phyloP scores from a whole-genome alignment of 1,140 invertebrate genomes.

The Macrosteles quadrilineatus region DNA sequence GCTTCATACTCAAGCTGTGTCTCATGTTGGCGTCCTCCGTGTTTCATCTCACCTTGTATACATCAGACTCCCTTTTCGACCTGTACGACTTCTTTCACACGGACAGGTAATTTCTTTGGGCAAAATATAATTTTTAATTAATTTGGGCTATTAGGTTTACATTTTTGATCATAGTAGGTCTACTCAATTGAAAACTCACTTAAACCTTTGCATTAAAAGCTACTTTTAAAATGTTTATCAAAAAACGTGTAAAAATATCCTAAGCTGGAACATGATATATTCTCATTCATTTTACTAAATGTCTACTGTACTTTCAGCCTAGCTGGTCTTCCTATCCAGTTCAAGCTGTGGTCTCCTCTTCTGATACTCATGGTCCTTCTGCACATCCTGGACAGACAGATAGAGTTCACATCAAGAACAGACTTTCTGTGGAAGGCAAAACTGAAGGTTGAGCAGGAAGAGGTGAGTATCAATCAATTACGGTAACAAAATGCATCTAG shows the following conservation, averaged over 20 bases:
- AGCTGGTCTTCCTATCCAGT: slow-evolving; percentile 62
- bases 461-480: too few relatives aligned
- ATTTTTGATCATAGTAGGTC: too few relatives aligned
- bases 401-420: slow-evolving; percentile 81
- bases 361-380: slow-evolving; percentile 61
- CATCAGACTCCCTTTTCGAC: slow-evolving; percentile 60
- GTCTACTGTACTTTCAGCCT: too few relatives aligned
- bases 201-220: too few relatives aligned
- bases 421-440: slow-evolving; percentile 94
- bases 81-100: slow-evolving; percentile 57
- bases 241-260: too few relatives aligned
- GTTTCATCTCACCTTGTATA: slow-evolving; percentile 64
- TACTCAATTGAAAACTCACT: too few relatives aligned
- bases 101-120: slow-evolving; percentile 53
- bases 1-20: slow-evolving; percentile 77
- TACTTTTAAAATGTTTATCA: too few relatives aligned
- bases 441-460: slow-evolving; percentile 87
- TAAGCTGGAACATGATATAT: too few relatives aligned
- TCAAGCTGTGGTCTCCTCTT: slow-evolving; percentile 63
- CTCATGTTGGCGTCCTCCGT: slow-evolving; percentile 71
- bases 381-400: slow-evolving; percentile 80
- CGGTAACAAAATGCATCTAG: too few relatives aligned
- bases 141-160: too few relatives aligned
- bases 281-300: too few relatives aligned
- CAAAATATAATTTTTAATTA: too few relatives aligned